phyloP scores from a whole-genome alignment of 2,888 invertebrate species.

The Drosophila ustulata region DNA sequence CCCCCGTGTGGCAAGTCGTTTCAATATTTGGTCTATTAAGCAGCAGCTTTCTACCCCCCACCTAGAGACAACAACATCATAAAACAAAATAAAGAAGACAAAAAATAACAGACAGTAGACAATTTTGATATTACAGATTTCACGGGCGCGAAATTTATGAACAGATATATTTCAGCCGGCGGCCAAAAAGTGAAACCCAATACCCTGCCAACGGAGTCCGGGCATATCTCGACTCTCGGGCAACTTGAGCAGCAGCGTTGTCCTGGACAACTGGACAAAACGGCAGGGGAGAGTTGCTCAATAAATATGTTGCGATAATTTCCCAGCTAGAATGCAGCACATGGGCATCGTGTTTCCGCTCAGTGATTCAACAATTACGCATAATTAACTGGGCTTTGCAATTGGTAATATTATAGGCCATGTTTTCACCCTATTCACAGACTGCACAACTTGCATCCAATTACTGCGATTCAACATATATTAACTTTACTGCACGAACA shows the following conservation, averaged over 20 bases:
- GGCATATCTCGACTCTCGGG: slow-evolving; percentile 9
- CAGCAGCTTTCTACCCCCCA: slow-evolving; percentile 28
- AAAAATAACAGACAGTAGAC: slow-evolving; percentile 54
- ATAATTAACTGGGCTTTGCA: background rate
- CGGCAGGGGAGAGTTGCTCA: background rate
- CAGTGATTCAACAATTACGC: slow-evolving; percentile 2
- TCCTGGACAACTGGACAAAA: background rate
- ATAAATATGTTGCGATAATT: background rate
- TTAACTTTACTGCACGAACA: no score
- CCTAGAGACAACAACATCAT: slow-evolving; percentile 1
- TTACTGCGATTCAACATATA: background rate
- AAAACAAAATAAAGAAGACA: slow-evolving; percentile 4
- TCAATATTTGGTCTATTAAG: slow-evolving; percentile 78
- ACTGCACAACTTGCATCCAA: background rate
- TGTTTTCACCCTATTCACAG: background rate
- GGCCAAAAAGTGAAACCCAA: slow-evolving; percentile 44
- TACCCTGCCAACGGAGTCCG: slow-evolving; percentile 23
- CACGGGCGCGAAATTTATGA: slow-evolving; percentile 69
- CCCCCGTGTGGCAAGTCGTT: slow-evolving; percentile 51
- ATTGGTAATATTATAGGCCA: background rate
- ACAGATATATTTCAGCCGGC: slow-evolving; percentile 67
- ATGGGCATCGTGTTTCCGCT: background rate
- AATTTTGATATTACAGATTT: slow-evolving; percentile 70
- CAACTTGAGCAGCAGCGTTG: slow-evolving; percentile 7
- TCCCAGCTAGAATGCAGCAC: background rate